Base-by-base conservation (phyloP, 2,888 invertebrate species). In the Exephanes ischioxanthus region DNA sequence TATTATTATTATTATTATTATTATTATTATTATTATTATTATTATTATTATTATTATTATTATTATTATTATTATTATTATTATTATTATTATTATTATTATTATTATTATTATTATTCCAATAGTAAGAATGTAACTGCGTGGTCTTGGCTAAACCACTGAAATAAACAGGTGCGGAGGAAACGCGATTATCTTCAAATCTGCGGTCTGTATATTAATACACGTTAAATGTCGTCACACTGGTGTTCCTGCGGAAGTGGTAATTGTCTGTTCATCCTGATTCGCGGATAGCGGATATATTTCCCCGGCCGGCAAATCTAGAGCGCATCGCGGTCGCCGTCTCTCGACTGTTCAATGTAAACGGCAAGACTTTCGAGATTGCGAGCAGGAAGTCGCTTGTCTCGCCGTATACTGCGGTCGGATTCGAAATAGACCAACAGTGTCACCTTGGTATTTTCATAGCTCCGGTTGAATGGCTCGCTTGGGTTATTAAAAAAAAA, bases 191-290 rank as follows among this genome's bases (percentile, higher is more conserved):
- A 58, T 72, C 19, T n/a, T 11, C 19, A 30, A 14, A 51, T 51
- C 72, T 41, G n/a, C 19, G 63, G 11, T 48, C 33, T 19, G 9
- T 7, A 30, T 30, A 33, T 72, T 55, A 53, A 67, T 68, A 63
- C 58, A 37, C 41, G 41, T 30, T 73, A 51, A 58, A 68, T 68
- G n/a, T 48, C 2, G 9, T 14, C 26, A 45, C 41, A 48, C 55
- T 22, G 37, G 19, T 79, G 48, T 86, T 78, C 78, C 72, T 33
- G 73, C 86, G 90, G 87, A 90, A 84, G 89, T 87, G 90, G 88
- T 63, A 78, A 86, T 87, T 89, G 87, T 90, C 88, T 90, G 88
- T 89, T 88, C 89, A 85, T 70, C 67, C 14, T 48, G 67, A 53
- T 45, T 19, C 48, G 19, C 33, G 19, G 11, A 30, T 5, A 70